Evolutionary conservation across 2,797 vertebrate genomes (phyloP).

Genomic region (Petrocephalus sullivani): DNA sequence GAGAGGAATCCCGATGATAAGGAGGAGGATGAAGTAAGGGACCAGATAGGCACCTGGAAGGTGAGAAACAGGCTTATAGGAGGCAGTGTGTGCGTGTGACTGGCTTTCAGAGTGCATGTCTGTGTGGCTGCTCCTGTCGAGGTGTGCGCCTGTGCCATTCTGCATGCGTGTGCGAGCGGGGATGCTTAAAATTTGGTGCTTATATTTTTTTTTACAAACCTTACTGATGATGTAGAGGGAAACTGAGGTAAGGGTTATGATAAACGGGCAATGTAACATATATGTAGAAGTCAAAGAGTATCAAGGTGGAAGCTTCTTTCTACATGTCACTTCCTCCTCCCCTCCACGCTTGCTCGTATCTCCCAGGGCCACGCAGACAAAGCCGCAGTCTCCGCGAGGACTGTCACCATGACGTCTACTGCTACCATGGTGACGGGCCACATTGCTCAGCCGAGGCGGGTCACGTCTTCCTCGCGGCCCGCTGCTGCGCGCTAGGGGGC

Average conservation of each 20-base stretch:
- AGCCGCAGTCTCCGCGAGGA: not conserved
- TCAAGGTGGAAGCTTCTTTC: not conserved
- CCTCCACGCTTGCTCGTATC: not conserved
- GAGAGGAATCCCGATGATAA: constrained; percentile 86
- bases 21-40: constrained; percentile 83
- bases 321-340: not conserved
- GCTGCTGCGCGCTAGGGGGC: not conserved
- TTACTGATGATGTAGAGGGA: not conserved
- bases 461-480: not conserved
- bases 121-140: not conserved
- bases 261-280: not conserved
- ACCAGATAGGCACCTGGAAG: constrained; percentile 83
- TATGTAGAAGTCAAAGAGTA: not conserved
- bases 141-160: not conserved
- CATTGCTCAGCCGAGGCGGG: not conserved
- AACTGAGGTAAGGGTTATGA: no score
- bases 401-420: not conserved
- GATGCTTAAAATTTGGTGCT: no score
- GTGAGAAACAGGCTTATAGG: not conserved
- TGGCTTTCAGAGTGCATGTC: not conserved
- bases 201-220: not conserved
- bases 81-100: no score
- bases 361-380: not conserved
- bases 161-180: not conserved
- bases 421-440: constrained; percentile 1